Percentiles rank a stretch among this genome's conserved stretches.
These are phyloP conservation scores for Ctenopoma multispine DNA, from an alignment of 2,797 vertebrate genomes.

Conservation along the genomic window DNA sequence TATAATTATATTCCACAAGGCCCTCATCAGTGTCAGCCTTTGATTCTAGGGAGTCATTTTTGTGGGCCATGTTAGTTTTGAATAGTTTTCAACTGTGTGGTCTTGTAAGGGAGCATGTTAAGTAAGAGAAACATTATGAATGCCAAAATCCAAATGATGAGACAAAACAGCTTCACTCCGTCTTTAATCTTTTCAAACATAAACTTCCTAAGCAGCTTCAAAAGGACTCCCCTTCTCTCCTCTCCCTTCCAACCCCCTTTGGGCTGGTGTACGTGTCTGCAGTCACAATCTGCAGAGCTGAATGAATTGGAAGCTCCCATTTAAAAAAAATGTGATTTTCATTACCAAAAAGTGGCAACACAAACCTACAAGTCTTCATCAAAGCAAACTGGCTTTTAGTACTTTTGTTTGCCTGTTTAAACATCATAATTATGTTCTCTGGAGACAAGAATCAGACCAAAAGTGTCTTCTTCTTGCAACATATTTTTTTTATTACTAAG, in stretches of 20 bases:
- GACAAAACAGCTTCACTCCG: slow-evolving; percentile 15
- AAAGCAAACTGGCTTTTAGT: not conserved
- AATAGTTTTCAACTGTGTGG: not conserved
- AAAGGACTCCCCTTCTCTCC: slow-evolving; percentile 26
- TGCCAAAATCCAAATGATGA: slow-evolving; percentile 19
- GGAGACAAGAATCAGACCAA: slow-evolving; percentile 6
- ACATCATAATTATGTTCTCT: slow-evolving; percentile 6
- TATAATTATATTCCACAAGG: not conserved
- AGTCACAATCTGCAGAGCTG: slow-evolving; percentile 39
- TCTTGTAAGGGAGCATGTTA: not conserved
- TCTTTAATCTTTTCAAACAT: slow-evolving; percentile 42
- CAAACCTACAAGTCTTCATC: slow-evolving; percentile 4
- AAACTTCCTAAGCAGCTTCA: slow-evolving; percentile 58
- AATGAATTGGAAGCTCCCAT: slow-evolving; percentile 20
- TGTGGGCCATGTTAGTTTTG: not conserved
- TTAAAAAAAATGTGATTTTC: slow-evolving; percentile 4
- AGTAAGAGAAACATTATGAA: not conserved
- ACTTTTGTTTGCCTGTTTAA: slow-evolving; percentile 11
- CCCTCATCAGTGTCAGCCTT: not conserved
- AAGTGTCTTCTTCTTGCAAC: slow-evolving; percentile 4
- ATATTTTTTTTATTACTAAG: not conserved
- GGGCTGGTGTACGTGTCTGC: slow-evolving; percentile 50
- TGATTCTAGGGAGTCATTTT: not conserved
- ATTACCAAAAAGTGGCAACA: not conserved
- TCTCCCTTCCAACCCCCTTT: slow-evolving; percentile 18